Percentiles rank a stretch among this genome's conserved stretches.
Conservation (phyloP, 2,797 vertebrate genomes). For the Scarus forsteni region DNA sequence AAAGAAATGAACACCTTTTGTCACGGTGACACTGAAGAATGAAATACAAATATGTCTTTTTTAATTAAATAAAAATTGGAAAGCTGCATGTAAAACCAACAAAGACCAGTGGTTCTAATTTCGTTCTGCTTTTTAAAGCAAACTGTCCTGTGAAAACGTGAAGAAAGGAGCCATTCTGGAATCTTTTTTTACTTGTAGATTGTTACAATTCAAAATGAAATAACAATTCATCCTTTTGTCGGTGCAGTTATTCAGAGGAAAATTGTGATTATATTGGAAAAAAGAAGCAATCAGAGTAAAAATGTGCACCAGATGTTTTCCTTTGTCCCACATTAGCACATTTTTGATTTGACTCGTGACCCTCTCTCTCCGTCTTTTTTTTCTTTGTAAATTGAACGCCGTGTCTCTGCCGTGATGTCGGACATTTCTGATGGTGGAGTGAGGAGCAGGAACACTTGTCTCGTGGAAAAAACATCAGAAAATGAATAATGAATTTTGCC, state of each 20-base stretch:
- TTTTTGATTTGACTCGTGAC: neutral
- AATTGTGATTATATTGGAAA: neutral
- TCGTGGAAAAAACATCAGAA: constrained; percentile 11
- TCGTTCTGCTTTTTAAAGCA: constrained; percentile 8
- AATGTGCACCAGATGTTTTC: neutral
- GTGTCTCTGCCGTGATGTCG: neutral
- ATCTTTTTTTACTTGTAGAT: neutral
- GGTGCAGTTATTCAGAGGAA: neutral
- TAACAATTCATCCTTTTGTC: neutral
- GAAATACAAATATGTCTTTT: neutral
- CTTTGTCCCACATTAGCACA: neutral
- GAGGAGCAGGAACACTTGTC: neutral
- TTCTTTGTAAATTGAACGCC: neutral
- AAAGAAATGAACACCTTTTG: neutral
- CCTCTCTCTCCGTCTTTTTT: too few species aligned
- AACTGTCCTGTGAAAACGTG: neutral
- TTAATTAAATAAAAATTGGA: neutral
- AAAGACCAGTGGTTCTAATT: constrained; percentile 33
- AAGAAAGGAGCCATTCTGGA: constrained; percentile 6
- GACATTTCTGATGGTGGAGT: neutral
- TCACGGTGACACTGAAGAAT: constrained; percentile 6
- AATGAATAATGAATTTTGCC: constrained; percentile 9
- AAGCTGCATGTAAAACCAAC: constrained; percentile 5
- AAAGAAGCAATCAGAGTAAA: neutral
- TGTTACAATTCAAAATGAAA: neutral